Evolutionary conservation across 2,888 invertebrate species (phyloP), one percentile per base, ranked within the genome.

Genomic region (Noctua pronuba): DNA sequence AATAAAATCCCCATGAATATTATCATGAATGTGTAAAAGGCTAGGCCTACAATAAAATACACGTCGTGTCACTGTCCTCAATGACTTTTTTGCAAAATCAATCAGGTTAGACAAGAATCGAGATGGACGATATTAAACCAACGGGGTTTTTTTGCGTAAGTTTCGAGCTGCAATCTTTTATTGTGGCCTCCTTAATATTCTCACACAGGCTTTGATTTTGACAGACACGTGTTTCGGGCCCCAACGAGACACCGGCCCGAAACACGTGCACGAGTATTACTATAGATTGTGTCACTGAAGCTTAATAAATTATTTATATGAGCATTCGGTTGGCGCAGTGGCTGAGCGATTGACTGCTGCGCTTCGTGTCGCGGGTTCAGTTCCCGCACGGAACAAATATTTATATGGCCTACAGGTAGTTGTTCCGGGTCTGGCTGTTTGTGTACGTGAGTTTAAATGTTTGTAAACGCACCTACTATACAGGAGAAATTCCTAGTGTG

Each of bases 41-140:
- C 60, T 58, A 55, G 28, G 58, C 31, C 8, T 60, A 24, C 21
- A 62, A 35, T 64, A 64, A 24, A 69, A 46, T 38, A 21, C 28
- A 6, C 46, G 46, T 67, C 46, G 70, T 73, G 69, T 38, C 68
- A 46, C 2, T 66, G 71, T 24, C 68, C 69, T 35, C n/a, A 13
- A 18, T 13, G 7, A 8, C 5, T 21, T 67, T 58, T 35, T 72
- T 44, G 1, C n/a, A 16, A 35, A 72, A 67, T 67, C n/a, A 13
- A 72, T 46, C 11, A 68, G 31, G 35, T 72, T 31, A 35, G n/a
- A 44, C 31, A 21, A 16, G 64, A 41, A 62, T 62, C 16, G 24
- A 41, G 28, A 71, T 24, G 28, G 65, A 31, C 31, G 35, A 67
- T 31, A 31, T 65, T 62, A 62, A 28, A 71, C 16, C 28, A 70